phyloP scores from a whole-genome alignment of 1,140 invertebrate species.

The Drosophila repletoides region DNA sequence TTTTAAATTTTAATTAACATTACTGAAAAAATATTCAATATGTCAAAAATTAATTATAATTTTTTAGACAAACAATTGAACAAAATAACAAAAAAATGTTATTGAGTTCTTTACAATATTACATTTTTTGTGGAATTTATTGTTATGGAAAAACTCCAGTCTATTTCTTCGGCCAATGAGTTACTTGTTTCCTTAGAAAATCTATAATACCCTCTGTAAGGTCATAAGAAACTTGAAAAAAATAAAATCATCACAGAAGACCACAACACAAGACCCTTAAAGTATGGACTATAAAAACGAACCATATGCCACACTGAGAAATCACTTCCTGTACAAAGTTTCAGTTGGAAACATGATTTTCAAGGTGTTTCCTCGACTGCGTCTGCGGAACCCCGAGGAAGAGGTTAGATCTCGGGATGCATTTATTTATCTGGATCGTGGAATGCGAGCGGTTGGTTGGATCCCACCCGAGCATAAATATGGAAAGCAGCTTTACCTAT shows the following conservation, averaged over 20 bases:
- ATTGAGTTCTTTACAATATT: no score
- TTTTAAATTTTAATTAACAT: no score
- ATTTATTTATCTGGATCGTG: conserved; percentile 41
- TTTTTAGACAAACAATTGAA: no score
- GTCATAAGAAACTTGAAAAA: not conserved
- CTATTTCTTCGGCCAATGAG: no score
- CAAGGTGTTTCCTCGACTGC: conserved; percentile 31
- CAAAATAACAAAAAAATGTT: no score
- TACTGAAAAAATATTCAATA: no score
- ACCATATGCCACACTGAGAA: not conserved
- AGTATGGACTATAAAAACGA: conserved; percentile 17
- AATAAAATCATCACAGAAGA: no score
- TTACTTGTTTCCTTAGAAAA: no score
- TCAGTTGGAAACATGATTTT: conserved; percentile 32
- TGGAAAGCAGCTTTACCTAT: not conserved
- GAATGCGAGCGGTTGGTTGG: conserved; percentile 41
- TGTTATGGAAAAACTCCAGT: conserved; percentile 1
- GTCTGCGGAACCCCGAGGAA: conserved; percentile 1
- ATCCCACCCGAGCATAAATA: conserved; percentile 9
- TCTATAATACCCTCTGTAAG: no score
- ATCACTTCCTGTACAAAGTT: not conserved
- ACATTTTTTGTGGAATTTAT: no score
- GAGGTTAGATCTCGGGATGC: conserved; percentile 39
- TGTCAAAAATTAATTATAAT: no score
- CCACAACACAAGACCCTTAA: no score